These are phyloP conservation scores for Philhelius pedissequus DNA, from an alignment of 2,888 invertebrate species.

Conservation along the genomic window DNA sequence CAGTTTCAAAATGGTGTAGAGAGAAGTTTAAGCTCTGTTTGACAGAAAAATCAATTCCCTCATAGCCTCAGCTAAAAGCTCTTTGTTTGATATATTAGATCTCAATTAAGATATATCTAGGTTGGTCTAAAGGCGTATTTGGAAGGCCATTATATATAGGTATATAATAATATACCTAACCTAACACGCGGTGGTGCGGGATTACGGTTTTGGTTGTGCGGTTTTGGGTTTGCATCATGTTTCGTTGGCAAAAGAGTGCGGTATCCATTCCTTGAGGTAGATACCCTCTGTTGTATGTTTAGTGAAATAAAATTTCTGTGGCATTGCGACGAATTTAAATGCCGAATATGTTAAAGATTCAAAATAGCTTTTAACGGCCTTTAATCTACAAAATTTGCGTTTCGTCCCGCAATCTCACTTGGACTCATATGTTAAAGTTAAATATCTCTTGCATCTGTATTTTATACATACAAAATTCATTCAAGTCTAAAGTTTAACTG, in stretches of 20 bases:
- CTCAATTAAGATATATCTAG: conserved; percentile 48
- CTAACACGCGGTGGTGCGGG: conserved; percentile 7
- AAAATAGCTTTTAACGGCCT: no score
- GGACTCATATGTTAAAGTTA: no score
- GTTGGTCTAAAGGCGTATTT: conserved; percentile 27
- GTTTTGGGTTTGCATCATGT: conserved; percentile 41
- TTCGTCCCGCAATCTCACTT: no score
- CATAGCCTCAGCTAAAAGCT: not conserved
- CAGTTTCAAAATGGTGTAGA: not conserved
- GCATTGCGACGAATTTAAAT: conserved; percentile 54
- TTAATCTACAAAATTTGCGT: no score
- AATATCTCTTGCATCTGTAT: no score
- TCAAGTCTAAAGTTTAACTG: no score
- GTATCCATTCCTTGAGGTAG: conserved; percentile 31
- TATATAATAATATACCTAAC: not conserved
- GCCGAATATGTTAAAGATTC: conserved; percentile 33
- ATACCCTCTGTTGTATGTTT: not conserved
- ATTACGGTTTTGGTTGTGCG: conserved; percentile 37
- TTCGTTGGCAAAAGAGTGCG: conserved; percentile 1
- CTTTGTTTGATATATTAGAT: conserved; percentile 23
- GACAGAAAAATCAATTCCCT: conserved; percentile 8
- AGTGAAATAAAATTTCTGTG: conserved; percentile 43
- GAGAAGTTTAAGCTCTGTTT: not conserved
- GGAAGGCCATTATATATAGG: conserved; percentile 41
- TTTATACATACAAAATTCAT: no score